phyloP scores from a whole-genome alignment of 2,797 vertebrate genomes.

The Dipus sagitta region DNA sequence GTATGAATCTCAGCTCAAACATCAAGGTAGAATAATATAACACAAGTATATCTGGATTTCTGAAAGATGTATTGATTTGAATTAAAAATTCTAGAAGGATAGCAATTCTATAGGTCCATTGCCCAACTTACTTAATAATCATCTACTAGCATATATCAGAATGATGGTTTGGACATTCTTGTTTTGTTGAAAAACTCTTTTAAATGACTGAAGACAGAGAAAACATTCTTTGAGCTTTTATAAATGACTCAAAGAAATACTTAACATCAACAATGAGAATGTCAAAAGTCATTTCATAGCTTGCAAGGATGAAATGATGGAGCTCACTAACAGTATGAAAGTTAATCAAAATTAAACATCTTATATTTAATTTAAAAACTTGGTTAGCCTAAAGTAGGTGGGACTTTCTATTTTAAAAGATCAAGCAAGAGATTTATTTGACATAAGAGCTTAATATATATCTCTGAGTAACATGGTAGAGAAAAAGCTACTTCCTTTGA shows the following conservation, averaged over 20 bases:
- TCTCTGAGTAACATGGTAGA: background rate
- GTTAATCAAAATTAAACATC: background rate
- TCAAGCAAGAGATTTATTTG: background rate
- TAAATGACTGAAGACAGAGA: slow-evolving; percentile 31
- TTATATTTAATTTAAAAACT: slow-evolving; percentile 51
- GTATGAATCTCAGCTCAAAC: background rate
- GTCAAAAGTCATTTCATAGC: background rate
- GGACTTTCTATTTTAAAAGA: slow-evolving; percentile 13
- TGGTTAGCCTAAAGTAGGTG: background rate
- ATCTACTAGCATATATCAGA: background rate
- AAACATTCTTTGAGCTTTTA: background rate
- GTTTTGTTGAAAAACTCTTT: background rate
- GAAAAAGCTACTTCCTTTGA: background rate
- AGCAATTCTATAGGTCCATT: background rate
- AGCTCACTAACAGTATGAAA: background rate
- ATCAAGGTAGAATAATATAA: background rate
- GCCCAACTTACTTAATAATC: background rate
- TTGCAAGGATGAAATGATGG: background rate
- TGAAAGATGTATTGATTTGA: background rate
- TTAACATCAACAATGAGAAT: slow-evolving; percentile 36
- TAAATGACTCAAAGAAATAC: background rate
- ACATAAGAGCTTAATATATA: background rate
- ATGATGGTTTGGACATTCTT: background rate
- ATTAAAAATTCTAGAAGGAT: slow-evolving; percentile 10
- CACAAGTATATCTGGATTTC: background rate